A percentile compares a stretch with the other conserved stretches of the same genome.
Evolutionary conservation across 2,888 invertebrate species (phyloP).

Genomic region (Tetranychus piercei): DNA sequence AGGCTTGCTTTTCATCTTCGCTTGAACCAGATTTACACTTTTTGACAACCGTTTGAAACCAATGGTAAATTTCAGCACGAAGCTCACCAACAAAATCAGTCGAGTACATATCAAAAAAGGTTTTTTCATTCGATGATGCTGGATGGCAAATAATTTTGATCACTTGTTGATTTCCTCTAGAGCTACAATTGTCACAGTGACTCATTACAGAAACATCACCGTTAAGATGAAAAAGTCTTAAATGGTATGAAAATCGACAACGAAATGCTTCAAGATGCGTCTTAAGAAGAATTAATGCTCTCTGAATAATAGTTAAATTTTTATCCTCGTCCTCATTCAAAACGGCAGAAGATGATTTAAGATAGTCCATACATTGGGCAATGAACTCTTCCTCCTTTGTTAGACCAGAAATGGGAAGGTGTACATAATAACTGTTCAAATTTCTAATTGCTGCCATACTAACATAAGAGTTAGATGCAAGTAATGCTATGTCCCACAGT

Average conservation of each 20-base stretch:
- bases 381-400: constrained; percentile 83
- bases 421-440: constrained; percentile 76
- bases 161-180: constrained; percentile 43
- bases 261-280: constrained; percentile 84
- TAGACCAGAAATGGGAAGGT: constrained; percentile 32
- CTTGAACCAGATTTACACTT: not conserved
- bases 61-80: constrained; percentile 79
- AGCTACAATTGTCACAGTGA: constrained; percentile 46
- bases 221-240: constrained; percentile 70
- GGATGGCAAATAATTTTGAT: constrained; percentile 67
- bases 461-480: constrained; percentile 77
- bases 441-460: constrained; percentile 86
- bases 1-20: constrained; percentile 4
- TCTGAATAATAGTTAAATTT: constrained; percentile 68
- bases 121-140: constrained; percentile 39
- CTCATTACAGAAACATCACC: constrained; percentile 52
- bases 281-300: constrained; percentile 64
- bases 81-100: constrained; percentile 79
- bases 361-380: constrained; percentile 74
- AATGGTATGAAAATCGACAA: constrained; percentile 60
- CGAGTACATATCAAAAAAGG: constrained; percentile 56
- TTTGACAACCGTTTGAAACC: constrained; percentile 51
- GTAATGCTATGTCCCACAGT: constrained; percentile 76
- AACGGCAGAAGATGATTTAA: constrained; percentile 51
- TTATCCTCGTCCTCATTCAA: constrained; percentile 47